Percentiles rank a stretch among this genome's conserved stretches.
Conservation (phyloP, 2,888 invertebrate species). For the Pomacea canaliculata region DNA sequence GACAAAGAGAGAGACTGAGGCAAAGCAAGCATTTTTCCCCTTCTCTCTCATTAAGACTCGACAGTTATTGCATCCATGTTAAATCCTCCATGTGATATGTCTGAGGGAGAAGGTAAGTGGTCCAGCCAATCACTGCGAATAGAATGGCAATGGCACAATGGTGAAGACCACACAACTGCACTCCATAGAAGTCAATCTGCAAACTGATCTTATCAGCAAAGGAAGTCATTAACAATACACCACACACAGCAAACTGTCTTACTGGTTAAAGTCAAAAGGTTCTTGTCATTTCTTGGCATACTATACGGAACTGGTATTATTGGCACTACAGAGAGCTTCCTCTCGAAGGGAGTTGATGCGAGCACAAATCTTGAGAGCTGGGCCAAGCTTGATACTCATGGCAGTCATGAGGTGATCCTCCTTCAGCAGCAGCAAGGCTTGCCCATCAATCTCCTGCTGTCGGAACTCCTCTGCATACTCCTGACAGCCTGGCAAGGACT, state of each 20-base stretch:
- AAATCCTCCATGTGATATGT: no score
- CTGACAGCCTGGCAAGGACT: constrained; percentile 88
- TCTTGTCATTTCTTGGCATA: no score
- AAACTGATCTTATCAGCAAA: no score
- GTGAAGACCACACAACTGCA: no score
- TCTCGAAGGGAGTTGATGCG: constrained; percentile 75
- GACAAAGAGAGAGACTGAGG: not conserved
- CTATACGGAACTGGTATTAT: not conserved
- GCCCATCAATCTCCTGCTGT: constrained; percentile 95
- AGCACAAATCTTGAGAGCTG: constrained; percentile 94
- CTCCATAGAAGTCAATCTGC: no score
- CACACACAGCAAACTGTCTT: no score
- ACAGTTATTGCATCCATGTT: not conserved
- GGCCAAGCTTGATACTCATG: constrained; percentile 95
- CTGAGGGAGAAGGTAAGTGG: no score
- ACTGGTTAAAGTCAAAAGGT: no score
- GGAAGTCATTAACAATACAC: no score
- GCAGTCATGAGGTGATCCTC: constrained; percentile 95
- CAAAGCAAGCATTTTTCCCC: not conserved
- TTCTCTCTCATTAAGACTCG: not conserved
- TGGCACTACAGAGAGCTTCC: constrained; percentile 32
- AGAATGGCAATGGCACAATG: no score
- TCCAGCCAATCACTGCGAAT: no score
- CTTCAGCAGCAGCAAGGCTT: constrained; percentile 89
- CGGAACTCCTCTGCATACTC: constrained; percentile 95